These are phyloP conservation scores for Mycalesis mineus DNA, from an alignment of 2,888 invertebrate genomes.

Conservation along the genomic window DNA sequence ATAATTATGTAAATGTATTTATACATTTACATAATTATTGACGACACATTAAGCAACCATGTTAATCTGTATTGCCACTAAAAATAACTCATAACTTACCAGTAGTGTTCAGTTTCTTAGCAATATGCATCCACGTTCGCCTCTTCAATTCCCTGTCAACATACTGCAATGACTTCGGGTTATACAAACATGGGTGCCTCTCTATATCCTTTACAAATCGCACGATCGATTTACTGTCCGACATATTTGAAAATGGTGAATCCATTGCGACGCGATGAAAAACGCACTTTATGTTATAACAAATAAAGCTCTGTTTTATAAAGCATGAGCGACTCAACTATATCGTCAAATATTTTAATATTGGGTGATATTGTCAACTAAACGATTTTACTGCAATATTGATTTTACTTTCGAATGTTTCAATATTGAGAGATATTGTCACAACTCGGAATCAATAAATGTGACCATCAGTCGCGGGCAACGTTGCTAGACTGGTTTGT, in stretches of 20 bases:
- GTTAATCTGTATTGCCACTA: too few relatives aligned
- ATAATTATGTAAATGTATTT: too few relatives aligned
- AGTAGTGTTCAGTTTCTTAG: neutral
- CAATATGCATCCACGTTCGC: slow-evolving; percentile 7
- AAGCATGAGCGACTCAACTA: too few relatives aligned
- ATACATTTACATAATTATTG: too few relatives aligned
- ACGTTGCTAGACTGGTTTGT: neutral
- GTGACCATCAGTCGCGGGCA: neutral
- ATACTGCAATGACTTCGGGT: slow-evolving; percentile 3
- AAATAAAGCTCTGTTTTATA: too few relatives aligned
- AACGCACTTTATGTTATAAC: too few relatives aligned
- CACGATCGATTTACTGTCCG: neutral
- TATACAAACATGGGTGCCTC: slow-evolving; percentile 8
- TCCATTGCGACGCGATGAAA: too few relatives aligned
- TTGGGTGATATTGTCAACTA: too few relatives aligned
- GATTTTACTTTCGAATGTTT: neutral
- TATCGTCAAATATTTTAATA: too few relatives aligned
- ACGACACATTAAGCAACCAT: too few relatives aligned
- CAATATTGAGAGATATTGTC: neutral
- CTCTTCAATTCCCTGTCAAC: neutral
- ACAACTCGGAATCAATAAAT: neutral
- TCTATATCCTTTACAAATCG: slow-evolving; percentile 11
- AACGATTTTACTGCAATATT: too few relatives aligned
- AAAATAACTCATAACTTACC: neutral
- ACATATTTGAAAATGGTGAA: neutral